Conservation (phyloP, 2,888 invertebrate species). For the Gari tellinella region DNA sequence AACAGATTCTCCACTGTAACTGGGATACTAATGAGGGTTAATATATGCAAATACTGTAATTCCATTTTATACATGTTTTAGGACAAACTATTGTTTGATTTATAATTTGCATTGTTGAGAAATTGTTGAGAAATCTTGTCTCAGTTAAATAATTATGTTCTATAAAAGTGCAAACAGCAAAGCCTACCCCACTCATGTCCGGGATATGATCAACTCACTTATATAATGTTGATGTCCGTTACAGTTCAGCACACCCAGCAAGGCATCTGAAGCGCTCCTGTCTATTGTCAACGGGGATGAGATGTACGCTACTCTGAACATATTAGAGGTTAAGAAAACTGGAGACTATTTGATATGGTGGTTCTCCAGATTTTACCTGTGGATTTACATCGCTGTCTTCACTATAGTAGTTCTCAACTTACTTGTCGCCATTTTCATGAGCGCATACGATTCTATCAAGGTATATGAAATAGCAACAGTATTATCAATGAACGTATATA, state of each 20-base stretch:
- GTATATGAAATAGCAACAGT: too few species aligned
- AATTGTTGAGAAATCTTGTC: too few species aligned
- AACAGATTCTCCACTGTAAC: too few species aligned
- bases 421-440: slow-evolving; percentile 41
- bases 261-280: slow-evolving; percentile 30
- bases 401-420: slow-evolving; percentile 46
- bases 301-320: slow-evolving; percentile 34
- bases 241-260: slow-evolving; percentile 32
- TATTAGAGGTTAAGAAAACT: slow-evolving; percentile 33
- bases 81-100: too few species aligned
- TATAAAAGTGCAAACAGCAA: too few species aligned
- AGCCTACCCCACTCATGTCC: too few species aligned
- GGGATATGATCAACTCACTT: neutral
- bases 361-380: slow-evolving; percentile 43
- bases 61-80: too few species aligned
- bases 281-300: slow-evolving; percentile 46
- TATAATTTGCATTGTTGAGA: too few species aligned
- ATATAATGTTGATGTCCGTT: neutral
- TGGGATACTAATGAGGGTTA: too few species aligned
- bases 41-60: too few species aligned
- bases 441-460: slow-evolving; percentile 45
- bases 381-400: slow-evolving; percentile 32
- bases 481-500: too few species aligned
- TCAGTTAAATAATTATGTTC: too few species aligned
- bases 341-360: slow-evolving; percentile 27